Base-by-base conservation (phyloP, 2,888 invertebrate genomes). In the Myopa testacea region DNA sequence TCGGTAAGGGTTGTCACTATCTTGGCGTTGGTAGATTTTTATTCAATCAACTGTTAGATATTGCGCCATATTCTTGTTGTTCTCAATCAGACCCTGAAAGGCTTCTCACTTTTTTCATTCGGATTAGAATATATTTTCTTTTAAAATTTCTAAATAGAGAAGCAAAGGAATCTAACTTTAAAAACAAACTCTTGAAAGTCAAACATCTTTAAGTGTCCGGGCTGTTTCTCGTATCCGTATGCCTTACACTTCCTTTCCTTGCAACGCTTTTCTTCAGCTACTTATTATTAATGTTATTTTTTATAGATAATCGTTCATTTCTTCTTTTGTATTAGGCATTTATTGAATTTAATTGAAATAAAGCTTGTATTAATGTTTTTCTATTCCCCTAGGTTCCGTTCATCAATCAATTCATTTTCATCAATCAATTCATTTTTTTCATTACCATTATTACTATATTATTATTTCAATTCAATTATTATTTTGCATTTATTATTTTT, bases 171-270 rank as follows among this genome's bases (percentile, higher is more conserved):
- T 16, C 37, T 34, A 70, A 70, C 34, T 70, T 55, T 12, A 70
- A 34, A 70, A 55, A 52, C n/a, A 70, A 70, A 70, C 26, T 70
- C 19, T 70, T 70, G 19, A n/a, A 52, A 4, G 52, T 70, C 37
- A 55, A 10, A 26, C 45, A 69, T 45, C 50, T 69, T 26, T 69
- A 69, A 52, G 3, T 50, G 3, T 6, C 14, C 5, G 10, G 14
- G 58, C 16, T 58, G 58, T 4, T 58, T 58, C n/a, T 58, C 58
- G 58, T 16, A 58, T 58, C 6, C 16, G 5, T 58, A 58, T 8
- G 10, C 58, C 4, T 8, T 14, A 58, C 58, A 58, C 4, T 58
- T 10, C 16, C 50, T 8, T 50, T n/a, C n/a, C n/a, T n/a, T n/a
- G n/a, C n/a, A n/a, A n/a, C n/a, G n/a, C n/a, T n/a, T n/a, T n/a